phyloP scores from a whole-genome alignment of 2,797 vertebrate species.

The Dicrostonyx torquatus region DNA sequence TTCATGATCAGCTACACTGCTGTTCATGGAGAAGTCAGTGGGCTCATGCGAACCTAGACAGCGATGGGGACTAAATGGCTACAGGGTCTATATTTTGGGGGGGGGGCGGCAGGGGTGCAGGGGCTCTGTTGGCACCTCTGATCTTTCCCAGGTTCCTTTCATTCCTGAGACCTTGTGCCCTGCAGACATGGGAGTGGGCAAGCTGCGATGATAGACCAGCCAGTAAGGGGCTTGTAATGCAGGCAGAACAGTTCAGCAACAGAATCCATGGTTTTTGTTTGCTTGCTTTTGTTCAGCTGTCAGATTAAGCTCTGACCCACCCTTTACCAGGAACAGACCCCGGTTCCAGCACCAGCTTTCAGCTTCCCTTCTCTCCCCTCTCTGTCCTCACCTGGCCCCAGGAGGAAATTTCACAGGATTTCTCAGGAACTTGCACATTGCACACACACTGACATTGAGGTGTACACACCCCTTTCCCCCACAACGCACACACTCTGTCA shows the following conservation, averaged over 20 bases:
- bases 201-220: background rate
- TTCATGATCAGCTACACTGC: background rate
- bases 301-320: background rate
- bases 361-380: background rate
- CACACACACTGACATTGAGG: background rate
- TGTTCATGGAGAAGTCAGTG: background rate
- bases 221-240: background rate
- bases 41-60: background rate
- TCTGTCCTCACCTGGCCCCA: background rate
- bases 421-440: background rate
- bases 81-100: background rate
- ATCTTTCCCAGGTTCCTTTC: background rate
- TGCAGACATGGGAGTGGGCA: background rate
- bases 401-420: background rate
- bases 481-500: background rate
- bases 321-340: background rate
- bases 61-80: background rate
- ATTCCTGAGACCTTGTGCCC: background rate
- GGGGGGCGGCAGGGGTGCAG: no score
- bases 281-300: background rate
- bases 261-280: background rate
- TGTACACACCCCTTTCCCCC: background rate
- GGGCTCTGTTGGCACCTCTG: background rate
- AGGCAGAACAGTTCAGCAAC: background rate
- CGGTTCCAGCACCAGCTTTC: background rate